Conservation (phyloP, 1,140 invertebrate species). For the Plodia interpunctella region DNA sequence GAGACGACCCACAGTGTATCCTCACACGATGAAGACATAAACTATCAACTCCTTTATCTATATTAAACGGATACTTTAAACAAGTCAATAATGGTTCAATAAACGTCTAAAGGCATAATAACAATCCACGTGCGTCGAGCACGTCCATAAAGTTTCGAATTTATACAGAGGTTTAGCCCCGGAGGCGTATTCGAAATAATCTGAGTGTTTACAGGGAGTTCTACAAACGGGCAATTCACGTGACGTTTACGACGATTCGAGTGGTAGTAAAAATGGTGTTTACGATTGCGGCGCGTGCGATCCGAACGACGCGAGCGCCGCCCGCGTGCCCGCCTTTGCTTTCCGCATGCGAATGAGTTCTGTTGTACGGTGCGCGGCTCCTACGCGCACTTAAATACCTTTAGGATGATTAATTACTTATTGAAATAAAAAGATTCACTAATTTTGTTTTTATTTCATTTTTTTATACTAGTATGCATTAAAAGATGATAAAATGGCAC, state of each 20-base stretch:
- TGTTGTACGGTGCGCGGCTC: no score
- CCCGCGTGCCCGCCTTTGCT: constrained; percentile 40
- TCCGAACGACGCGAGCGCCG: constrained; percentile 14
- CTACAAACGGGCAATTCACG: constrained; percentile 72
- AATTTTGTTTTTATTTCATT: no score
- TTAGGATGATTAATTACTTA: no score
- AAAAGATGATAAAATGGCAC: no score
- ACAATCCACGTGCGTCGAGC: constrained; percentile 61
- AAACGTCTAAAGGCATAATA: constrained; percentile 73
- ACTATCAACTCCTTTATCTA: constrained; percentile 70
- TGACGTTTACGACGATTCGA: constrained; percentile 73
- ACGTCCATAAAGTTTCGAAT: constrained; percentile 68
- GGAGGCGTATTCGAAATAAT: constrained; percentile 72
- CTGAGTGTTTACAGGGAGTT: constrained; percentile 70
- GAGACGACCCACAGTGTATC: constrained; percentile 44
- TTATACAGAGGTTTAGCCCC: constrained; percentile 71
- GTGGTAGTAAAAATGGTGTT: constrained; percentile 76
- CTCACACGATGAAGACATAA: constrained; percentile 66
- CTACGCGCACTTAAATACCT: no score
- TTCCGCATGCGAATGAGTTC: constrained; percentile 45
- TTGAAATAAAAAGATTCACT: no score
- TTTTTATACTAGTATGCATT: no score
- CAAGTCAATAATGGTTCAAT: constrained; percentile 74
- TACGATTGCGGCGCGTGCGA: constrained; percentile 41
- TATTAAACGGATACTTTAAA: constrained; percentile 74